Evolutionary conservation across 2,888 invertebrate genomes (phyloP), one percentile per base, ranked within the genome.

Genomic region (Drosophila kuntzei): DNA sequence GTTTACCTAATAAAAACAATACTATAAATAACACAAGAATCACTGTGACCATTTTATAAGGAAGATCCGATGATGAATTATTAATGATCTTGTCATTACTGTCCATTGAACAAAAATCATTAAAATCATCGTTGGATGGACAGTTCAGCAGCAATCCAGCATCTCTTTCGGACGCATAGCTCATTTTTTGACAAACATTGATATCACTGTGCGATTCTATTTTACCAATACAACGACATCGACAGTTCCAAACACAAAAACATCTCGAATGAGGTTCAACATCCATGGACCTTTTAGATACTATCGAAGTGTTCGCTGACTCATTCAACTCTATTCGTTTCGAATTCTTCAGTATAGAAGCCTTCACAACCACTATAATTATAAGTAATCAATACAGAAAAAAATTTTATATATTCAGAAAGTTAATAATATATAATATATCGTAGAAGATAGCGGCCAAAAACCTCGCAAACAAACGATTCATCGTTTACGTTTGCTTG

Each of bases 161-260:
- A 3, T 76, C 64, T 41, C 69, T 61, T 41, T 76, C 60, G 1
- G 79, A 69, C 0, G 47, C 27, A 3, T 54, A 60, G 9, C 68
- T 37, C 54, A 91, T 66, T 70, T 74, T 80, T 32, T 80, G 74
- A 62, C 91, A 91, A 18, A 79, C 70, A 32, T 80, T 73, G 20
- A 70, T 71, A n/a, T 85, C 80, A 1, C 80, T 72, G 49, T 79
- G 77, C 4, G 85, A 75, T 55, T 87, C 82, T n/a, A 87, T 51
- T 50, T 85, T 81, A 14, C 68, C 58, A 14, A 90, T 70, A 57
- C 91, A 91, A 46, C 90, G 83, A 36, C 91, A 91, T 3, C 77
- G 71, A 55, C 91, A 91, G 16, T 89, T 75, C 90, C 90, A 90
- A 9, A 91, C 63, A 67, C 91, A 91, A 43, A 91, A 80, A 63